A percentile compares a stretch with the other conserved stretches of the same genome.
Conservation (phyloP, 1,140 invertebrate genomes). For the Trichonephila clavata region DNA sequence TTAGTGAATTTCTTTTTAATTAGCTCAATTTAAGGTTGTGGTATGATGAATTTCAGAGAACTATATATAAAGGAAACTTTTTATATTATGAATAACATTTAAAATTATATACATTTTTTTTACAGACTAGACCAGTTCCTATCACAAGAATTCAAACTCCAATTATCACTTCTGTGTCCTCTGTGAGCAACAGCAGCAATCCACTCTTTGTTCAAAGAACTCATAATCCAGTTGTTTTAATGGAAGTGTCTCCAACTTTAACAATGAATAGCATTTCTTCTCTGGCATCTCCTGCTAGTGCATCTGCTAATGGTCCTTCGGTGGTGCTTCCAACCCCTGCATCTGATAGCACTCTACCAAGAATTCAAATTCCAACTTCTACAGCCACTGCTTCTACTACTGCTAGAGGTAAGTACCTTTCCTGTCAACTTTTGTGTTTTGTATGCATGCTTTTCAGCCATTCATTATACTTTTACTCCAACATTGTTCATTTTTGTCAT, state of each 20-base stretch:
- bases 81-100: neutral
- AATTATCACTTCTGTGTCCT: constrained; percentile 47
- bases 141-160: constrained; percentile 74
- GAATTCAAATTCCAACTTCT: neutral
- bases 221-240: constrained; percentile 85
- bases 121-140: constrained; percentile 6
- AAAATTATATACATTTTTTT: neutral
- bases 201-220: constrained; percentile 35
- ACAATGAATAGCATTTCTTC: constrained; percentile 84
- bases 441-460: neutral
- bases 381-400: neutral
- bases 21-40: too few species aligned
- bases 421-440: neutral
- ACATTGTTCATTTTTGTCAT: too few species aligned
- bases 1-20: too few species aligned
- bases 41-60: too few species aligned
- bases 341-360: neutral
- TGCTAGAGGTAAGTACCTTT: neutral
- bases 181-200: neutral
- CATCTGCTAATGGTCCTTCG: neutral
- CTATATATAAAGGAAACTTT: too few species aligned
- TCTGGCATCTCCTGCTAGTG: constrained; percentile 58
- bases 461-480: too few species aligned
- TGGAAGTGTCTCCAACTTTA: constrained; percentile 86
- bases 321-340: neutral